phyloP scores from a whole-genome alignment of 2,113 vertebrate species.

The Zosterops pallidus region DNA sequence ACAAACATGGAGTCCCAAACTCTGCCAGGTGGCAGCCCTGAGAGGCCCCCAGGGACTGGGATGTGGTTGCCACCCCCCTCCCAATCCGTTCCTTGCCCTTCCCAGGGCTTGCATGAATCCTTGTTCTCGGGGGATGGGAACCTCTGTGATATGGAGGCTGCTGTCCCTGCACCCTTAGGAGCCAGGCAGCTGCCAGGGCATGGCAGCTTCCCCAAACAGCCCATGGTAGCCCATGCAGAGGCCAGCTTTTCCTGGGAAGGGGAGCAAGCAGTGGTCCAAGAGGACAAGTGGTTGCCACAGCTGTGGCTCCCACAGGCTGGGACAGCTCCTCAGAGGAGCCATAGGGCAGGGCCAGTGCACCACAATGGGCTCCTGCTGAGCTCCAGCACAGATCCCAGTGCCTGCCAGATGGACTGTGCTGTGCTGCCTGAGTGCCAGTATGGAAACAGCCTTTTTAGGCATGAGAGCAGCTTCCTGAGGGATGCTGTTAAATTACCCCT shows the following conservation, averaged over 20 bases:
- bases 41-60: rapidly evolving
- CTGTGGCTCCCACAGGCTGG: neutral
- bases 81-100: neutral
- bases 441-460: neutral
- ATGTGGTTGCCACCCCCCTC: neutral
- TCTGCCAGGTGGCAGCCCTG: neutral
- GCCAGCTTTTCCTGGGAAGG: neutral
- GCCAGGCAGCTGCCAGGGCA: neutral
- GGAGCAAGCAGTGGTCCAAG: neutral
- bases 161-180: neutral
- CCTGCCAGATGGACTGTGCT: neutral
- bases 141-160: neutral
- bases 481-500: neutral
- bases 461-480: neutral
- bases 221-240: neutral
- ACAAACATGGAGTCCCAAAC: neutral
- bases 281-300: constrained; percentile 6
- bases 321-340: neutral
- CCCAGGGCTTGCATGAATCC: neutral
- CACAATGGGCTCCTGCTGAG: neutral
- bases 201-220: neutral
- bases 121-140: neutral
- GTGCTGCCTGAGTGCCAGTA: constrained; percentile 24
- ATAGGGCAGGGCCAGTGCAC: neutral
- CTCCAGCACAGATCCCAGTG: neutral